These are phyloP conservation scores for Rhopalosiphum padi DNA, from an alignment of 1,140 invertebrate genomes.

Conservation along the genomic window DNA sequence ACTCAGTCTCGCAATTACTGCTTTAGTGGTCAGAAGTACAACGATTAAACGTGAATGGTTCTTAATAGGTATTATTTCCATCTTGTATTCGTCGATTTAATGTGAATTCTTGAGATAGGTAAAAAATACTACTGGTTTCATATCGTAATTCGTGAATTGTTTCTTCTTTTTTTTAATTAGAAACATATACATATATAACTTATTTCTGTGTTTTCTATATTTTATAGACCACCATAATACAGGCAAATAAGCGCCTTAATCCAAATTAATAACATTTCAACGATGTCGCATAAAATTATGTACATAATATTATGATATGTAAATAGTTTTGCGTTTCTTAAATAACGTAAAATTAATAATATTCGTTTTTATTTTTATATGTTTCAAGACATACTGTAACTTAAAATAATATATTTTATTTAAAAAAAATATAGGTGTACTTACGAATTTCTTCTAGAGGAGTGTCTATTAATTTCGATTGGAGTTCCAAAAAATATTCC, in stretches of 20 bases:
- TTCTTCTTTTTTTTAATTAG: background rate
- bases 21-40: too few relatives aligned
- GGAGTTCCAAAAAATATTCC: constrained; percentile 59
- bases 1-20: too few relatives aligned
- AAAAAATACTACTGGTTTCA: background rate
- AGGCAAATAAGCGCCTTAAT: background rate
- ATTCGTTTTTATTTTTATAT: background rate
- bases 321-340: background rate
- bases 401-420: background rate
- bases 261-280: background rate
- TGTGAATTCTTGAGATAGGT: too few relatives aligned
- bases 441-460: constrained; percentile 37
- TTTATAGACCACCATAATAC: background rate
- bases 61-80: too few relatives aligned
- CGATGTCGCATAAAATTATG: background rate
- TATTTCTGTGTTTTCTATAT: background rate
- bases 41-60: too few relatives aligned
- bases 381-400: background rate
- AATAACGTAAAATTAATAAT: background rate
- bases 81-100: too few relatives aligned
- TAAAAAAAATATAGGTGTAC: background rate
- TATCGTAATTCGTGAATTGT: background rate
- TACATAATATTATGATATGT: background rate
- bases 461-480: constrained; percentile 37
- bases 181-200: background rate